Base-by-base conservation (phyloP, 92 coral and sea anemone genomes). In the Chrysogorgia sp. region DNA sequence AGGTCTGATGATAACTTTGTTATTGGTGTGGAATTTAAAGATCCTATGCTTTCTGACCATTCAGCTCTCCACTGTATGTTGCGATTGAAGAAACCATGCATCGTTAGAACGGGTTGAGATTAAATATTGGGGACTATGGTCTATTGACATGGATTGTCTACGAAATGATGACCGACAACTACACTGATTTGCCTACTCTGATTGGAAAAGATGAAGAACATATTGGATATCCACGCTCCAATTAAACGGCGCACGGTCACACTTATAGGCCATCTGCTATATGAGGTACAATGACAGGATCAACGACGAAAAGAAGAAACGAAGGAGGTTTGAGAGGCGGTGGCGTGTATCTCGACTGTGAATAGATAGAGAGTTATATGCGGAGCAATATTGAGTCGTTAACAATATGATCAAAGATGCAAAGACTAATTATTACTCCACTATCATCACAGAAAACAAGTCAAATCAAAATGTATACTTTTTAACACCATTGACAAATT, bases 391-490 rank as follows among this genome's bases (percentile, higher is more conserved):
- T 35, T 17, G 40, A 35, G 8, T 67, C 28, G 75, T 31, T 19
- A 67, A 67, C 56, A 14, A 62, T n/a, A 61, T 49, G 57, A 66
- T 29, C 25, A 63, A 78, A 30, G 48, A 33, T 10, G 75, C 67
- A 33, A 75, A 75, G 59, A 64, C 75, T 14, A 77, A 41, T 33
- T 67, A 83, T 67, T 83, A 65, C 58, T 64, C 87, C 34, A 67
- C 48, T 59, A 78, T 77, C 68, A 83, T 68, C 21, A 43, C 32
- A 25, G 84, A 84, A 67, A 66, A 67, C 52, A 77, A 64, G 31
- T 43, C 40, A 4, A 63, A 83, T 7, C 87, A 77, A 37, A 83
- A 62, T 12, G 61, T 76, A n/a, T 30, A n/a, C n/a, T 83, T 56
- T 77, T 76, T 30, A 63, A 65, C 34, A 76, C 78, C 41, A 34